These are phyloP conservation scores for Epistrophe eligans DNA, from an alignment of 2,888 invertebrate genomes.

Conservation along the genomic window DNA sequence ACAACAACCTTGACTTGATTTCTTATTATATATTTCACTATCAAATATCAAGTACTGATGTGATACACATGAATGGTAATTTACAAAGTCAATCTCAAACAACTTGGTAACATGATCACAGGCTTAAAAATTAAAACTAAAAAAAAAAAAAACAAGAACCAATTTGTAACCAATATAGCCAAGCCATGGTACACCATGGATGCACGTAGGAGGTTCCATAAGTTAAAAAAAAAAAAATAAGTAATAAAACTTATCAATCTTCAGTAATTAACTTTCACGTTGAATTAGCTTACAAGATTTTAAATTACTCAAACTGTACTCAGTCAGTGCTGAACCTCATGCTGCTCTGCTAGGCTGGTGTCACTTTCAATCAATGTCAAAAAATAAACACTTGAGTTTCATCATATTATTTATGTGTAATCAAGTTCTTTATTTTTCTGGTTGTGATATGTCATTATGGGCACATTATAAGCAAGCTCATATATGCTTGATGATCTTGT, in stretches of 20 bases:
- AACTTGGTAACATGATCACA: conserved; percentile 34
- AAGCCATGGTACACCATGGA: not conserved
- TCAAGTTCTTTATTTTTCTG: not conserved
- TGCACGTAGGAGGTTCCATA: conserved; percentile 29
- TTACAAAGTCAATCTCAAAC: conserved; percentile 13
- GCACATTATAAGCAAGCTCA: not conserved
- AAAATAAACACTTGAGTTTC: not conserved
- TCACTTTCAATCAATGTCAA: conserved; percentile 27
- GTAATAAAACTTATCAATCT: conserved; percentile 23
- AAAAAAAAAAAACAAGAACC: conserved; percentile 7
- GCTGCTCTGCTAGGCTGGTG: not conserved
- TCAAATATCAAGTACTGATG: conserved; percentile 30
- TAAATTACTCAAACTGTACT: not conserved
- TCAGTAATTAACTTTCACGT: conserved; percentile 27
- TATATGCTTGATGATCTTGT: conserved; percentile 18
- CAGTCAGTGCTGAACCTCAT: not conserved
- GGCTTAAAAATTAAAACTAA: not conserved
- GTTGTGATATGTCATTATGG: not conserved
- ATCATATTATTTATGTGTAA: conserved; percentile 11
- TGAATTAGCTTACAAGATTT: conserved; percentile 33
- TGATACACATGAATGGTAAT: conserved; percentile 16
- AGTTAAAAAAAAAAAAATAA: not conserved
- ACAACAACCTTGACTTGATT: conserved; percentile 48
- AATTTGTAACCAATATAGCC: conserved; percentile 17
- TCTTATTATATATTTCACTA: conserved; percentile 32